A percentile compares a stretch with the other conserved stretches of the same genome.
Conservation (phyloP, 64 coral and sea anemone species). For the Trachythela sp. region DNA sequence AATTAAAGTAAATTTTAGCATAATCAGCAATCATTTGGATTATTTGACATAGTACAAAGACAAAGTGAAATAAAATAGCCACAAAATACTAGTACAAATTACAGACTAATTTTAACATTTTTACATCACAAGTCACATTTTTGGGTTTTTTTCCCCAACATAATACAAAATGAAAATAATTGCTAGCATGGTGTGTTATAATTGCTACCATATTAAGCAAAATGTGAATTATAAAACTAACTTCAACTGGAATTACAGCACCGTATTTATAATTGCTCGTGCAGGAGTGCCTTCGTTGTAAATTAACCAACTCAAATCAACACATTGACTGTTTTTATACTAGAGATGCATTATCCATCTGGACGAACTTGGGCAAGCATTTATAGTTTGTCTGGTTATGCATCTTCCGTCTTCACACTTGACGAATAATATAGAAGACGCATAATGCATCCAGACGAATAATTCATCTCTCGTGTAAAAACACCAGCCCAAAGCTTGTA, state of each 20-base stretch:
- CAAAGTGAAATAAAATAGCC: not conserved
- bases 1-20: not conserved
- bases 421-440: too few species aligned
- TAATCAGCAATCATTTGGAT: not conserved
- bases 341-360: too few species aligned
- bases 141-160: not conserved
- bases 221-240: conserved; percentile 6
- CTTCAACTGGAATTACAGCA: not conserved
- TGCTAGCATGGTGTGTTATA: too few species aligned
- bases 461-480: too few species aligned
- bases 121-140: not conserved
- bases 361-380: too few species aligned
- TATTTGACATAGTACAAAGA: not conserved
- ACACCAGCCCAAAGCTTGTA: too few species aligned
- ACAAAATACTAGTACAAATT: not conserved
- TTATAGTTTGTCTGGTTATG: too few species aligned
- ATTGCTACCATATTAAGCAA: not conserved
- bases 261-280: not conserved
- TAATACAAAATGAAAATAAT: not conserved
- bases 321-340: too few species aligned
- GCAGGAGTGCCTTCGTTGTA: not conserved
- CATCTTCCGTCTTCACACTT: too few species aligned
- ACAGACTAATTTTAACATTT: not conserved
- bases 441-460: too few species aligned
- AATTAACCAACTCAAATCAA: not conserved